Conservation (phyloP, 1,140 invertebrate species). For the Manduca sexta region DNA sequence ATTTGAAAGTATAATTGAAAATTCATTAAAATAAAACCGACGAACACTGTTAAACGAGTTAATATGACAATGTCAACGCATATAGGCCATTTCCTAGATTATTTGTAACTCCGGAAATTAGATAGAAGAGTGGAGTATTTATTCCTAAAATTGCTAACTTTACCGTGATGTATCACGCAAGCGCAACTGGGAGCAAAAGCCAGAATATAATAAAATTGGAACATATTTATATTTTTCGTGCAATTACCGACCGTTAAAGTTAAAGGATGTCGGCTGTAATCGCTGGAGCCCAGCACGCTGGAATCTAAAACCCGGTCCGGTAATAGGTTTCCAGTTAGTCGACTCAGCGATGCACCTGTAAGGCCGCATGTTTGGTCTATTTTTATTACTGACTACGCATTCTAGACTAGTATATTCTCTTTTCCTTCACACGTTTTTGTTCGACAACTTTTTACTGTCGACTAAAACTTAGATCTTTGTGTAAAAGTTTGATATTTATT, state of each 20-base stretch:
- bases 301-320: constrained; percentile 5
- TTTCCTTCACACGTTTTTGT: constrained; percentile 2
- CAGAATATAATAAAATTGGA: not conserved
- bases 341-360: constrained; percentile 1
- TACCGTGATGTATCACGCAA: too few relatives aligned
- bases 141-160: too few relatives aligned
- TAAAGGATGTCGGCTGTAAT: constrained; percentile 4
- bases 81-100: too few relatives aligned
- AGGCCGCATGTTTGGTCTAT: not conserved
- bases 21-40: too few relatives aligned
- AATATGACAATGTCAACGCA: too few relatives aligned
- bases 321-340: constrained; percentile 4
- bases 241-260: constrained; percentile 3
- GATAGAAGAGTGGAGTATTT: too few relatives aligned
- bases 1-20: too few relatives aligned
- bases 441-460: not conserved
- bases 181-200: too few relatives aligned
- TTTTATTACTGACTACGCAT: not conserved
- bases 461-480: too few relatives aligned
- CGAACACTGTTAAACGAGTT: too few relatives aligned
- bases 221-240: not conserved
- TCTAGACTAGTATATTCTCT: constrained; percentile 1
- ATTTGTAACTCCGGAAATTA: too few relatives aligned
- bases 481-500: too few relatives aligned
- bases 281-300: not conserved